Percentiles rank a stretch among this genome's conserved stretches.
phyloP scores from a whole-genome alignment of 2,797 vertebrate species.

The Chiloscyllium punctatum region DNA sequence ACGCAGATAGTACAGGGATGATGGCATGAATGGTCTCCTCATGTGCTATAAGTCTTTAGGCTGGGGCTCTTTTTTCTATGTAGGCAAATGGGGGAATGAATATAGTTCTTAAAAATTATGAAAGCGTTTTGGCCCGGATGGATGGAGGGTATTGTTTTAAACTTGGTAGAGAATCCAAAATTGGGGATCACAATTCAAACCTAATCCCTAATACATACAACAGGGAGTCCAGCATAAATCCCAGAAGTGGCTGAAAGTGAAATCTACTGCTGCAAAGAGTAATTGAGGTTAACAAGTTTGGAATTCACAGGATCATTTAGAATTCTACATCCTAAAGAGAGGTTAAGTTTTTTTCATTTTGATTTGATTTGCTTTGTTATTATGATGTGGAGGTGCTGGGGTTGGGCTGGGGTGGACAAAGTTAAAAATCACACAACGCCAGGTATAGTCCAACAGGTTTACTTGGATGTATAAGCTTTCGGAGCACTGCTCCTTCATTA shows the following conservation, averaged over 20 bases:
- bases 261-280: background rate
- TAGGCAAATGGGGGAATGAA: background rate
- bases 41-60: background rate
- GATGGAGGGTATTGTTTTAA: background rate
- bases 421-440: no score
- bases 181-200: background rate
- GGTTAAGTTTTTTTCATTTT: no score
- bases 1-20: background rate
- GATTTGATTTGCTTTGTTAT: no score
- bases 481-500: no score
- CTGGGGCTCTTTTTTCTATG: background rate
- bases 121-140: background rate
- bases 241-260: background rate
- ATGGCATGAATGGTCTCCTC: background rate
- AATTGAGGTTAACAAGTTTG: background rate
- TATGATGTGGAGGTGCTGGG: no score
- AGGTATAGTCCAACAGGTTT: no score
- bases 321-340: no score
- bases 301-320: background rate
- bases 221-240: background rate
- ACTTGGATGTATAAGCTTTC: no score
- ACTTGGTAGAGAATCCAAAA: background rate
- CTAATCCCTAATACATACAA: background rate
- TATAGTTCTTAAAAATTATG: no score
- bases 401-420: no score